Base-by-base conservation (phyloP, 1,140 invertebrate species). In the Danaus plexippus region DNA sequence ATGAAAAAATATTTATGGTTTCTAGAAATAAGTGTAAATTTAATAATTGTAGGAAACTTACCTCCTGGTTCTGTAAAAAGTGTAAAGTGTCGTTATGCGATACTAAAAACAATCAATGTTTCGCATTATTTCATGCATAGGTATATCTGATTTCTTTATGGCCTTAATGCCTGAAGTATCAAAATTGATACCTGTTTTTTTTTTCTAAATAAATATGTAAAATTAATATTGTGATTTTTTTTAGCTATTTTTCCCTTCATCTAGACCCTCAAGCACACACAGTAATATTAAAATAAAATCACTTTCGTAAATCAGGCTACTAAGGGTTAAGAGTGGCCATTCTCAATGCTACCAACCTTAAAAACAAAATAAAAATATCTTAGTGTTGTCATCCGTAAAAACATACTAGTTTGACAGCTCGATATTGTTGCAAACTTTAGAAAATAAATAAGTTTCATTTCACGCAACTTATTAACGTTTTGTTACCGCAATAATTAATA, bases 11-110 rank as follows among this genome's bases (percentile, higher is more conserved):
- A 58, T 61, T 53, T 63, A 68, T 60, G 56, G 61, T 63, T 52
- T 63, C 58, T 57, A 64, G 64, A 51, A 64, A 67, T 63, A 65
- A 66, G 43, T 69, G 61, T 58, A 64, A 64, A 64, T 57, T 57
- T 54, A 50, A 46, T 57, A 63, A 60, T 60, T 66, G 65, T 58
- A 57, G 52, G 52, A 59, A 61, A 60, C 52, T 64, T 60, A 64
- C 65, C 57, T 67, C 57, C 42, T 62, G 51, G 63, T 57, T 68
- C 43, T 69, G 44, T 69, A 56, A 32, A 32, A 32, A 3, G 7
- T 32, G 22, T 5, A 32, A 32, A 32, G 22, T 32, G 7, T 3
- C 1, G 52, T 66, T 66, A 63, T 66, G 64, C 56, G 57, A 66
- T 61, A 63, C 50, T 66, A 66, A 66, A 61, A 63, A 63, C 62